Base-by-base conservation (phyloP, 1,140 invertebrate genomes). In the Meloidogyne chitwoodi region DNA sequence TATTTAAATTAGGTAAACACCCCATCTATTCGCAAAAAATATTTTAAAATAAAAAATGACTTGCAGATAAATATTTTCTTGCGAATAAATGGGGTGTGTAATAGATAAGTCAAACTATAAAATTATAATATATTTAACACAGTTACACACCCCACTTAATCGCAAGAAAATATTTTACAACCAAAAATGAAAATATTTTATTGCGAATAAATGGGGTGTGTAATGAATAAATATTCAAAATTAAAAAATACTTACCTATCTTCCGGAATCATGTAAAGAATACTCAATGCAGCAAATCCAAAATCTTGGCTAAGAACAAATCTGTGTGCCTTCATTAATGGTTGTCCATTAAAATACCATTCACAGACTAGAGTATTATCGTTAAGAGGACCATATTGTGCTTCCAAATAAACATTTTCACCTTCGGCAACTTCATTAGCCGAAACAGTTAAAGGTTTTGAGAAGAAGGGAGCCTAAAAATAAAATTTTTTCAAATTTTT, bases 241-340 rank as follows among this genome's bases (percentile, higher is more conserved):
- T n/a, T n/a, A n/a, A n/a, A n/a, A n/a, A n/a, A n/a, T n/a, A n/a
- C n/a, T n/a, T n/a, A 93, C 74, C 92, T 92, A 88, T 97, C 95
- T 89, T 97, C 94, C 66, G 93, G 90, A 87, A 95, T 96, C 1
- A 93, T 91, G 87, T 96, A 96, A 12, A 96, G 89, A 83, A 98
- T 93, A 88, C 96, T 94, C 71, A 98, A 90, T 66, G 94, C 93
- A 48, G 96, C 94, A 87, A 95, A 96, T 38, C 94, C 94, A 88
- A 97, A 96, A 85, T 97, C 94, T 88, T 96, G 93, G 27, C 75
- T 83, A 1, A 79, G 66, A 3, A 81, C 85, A 69, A 86, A 86
- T 12, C 85, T 79, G 68, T 84, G 83, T 22, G 80, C 85, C 41
- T 84, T 80, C 79, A 77, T 81, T 69, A 86, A 71, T 31, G 85